Evolutionary conservation across 2,113 vertebrate genomes (phyloP), one percentile per base, ranked within the genome.

Genomic region (Eudyptes chrysolophus): DNA sequence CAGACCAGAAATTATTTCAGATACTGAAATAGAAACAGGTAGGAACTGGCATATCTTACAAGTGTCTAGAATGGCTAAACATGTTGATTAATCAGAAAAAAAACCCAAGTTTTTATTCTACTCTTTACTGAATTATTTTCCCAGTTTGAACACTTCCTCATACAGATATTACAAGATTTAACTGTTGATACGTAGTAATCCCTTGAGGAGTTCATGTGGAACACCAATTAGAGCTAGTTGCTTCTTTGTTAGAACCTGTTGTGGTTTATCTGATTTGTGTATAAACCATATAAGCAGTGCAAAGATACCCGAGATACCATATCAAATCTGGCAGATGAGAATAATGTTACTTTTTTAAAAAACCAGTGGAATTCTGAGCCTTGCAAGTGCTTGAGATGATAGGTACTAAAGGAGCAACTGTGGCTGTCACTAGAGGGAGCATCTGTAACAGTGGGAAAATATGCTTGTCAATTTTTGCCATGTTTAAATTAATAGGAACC

Each of bases 391-490:
- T 61, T 86, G 38, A 88, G 20, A 30, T 52, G 11, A 30, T 29
- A 51, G 0, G 1, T 61, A 26, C 27, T 85, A 24, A 46, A 44
- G 42, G 13, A 68, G 18, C 1, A 2, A 44, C 48, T 2, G 1
- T 69, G 30, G 22, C 71, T 81, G 68, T 76, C 93, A 90, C 75
- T 94, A 94, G 89, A 80, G 86, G 93, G 86, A 90, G 91, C 64
- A 46, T 62, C 68, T 84, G 51, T 68, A 90, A 42, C 62, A 69
- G 40, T 40, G 40, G 40, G 54, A 85, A 90, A 87, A 58, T 18
- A 55, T 9, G 6, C 4, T 25, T 55, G n/a, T 13, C 44, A 17
- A 14, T 42, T 65, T 89, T 88, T 88, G 52, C 26, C 9, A 1
- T 51, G 34, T 83, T 88, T 71, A 83, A 94, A 51, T 75, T 58